phyloP scores from a whole-genome alignment of 2,113 vertebrate species.

The Cephalopterus ornatus region DNA sequence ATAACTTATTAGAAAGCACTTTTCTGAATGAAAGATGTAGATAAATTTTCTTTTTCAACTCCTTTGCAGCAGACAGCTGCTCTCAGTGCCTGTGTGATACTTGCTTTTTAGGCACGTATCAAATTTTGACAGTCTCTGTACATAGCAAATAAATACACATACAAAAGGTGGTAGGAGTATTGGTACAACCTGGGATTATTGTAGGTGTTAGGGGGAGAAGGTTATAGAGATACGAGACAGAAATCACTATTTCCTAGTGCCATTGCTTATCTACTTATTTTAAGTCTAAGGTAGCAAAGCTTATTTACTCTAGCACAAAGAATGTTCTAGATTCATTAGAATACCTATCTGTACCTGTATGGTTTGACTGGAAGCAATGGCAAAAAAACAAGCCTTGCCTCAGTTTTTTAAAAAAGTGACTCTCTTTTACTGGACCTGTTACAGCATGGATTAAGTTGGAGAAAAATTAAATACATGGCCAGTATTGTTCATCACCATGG shows the following conservation, averaged over 20 bases:
- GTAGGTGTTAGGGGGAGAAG: not conserved
- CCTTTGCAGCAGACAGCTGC: not conserved
- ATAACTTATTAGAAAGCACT: not conserved
- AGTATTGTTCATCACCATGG: not conserved
- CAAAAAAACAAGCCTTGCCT: not conserved
- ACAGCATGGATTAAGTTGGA: not conserved
- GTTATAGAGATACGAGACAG: not conserved
- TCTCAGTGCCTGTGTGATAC: not conserved
- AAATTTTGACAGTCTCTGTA: not conserved
- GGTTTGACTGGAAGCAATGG: not conserved
- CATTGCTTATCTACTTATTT: not conserved
- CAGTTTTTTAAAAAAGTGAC: not conserved
- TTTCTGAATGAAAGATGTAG: not conserved
- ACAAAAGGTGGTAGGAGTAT: not conserved
- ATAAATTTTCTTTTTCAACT: not conserved
- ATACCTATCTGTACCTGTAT: fast-evolving
- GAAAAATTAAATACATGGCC: not conserved
- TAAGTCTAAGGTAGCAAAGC: not conserved
- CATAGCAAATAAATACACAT: fast-evolving
- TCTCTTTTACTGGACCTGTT: not conserved
- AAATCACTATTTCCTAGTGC: not conserved
- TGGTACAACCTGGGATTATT: not conserved
- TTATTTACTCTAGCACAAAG: not conserved
- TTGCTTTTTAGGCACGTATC: not conserved
- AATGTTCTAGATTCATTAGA: not conserved